A percentile compares a stretch with the other conserved stretches of the same genome.
phyloP scores from a whole-genome alignment of 2,113 vertebrate species.

The Lophura nycthemera region DNA sequence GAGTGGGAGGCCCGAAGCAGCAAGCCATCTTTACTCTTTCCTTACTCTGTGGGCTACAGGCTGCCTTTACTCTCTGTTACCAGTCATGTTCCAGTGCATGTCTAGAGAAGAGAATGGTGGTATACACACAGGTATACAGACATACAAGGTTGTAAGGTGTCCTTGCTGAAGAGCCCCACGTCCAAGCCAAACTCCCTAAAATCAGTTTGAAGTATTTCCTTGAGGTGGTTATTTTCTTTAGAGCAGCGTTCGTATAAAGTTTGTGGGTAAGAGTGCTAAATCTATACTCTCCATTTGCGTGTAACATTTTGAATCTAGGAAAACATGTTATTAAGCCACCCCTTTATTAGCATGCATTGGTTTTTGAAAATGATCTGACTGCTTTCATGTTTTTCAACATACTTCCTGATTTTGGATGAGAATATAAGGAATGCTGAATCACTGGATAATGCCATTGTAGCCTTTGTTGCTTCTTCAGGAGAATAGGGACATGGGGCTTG shows the following conservation, averaged over 20 bases:
- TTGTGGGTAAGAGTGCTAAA: not conserved
- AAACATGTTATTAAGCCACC: not conserved
- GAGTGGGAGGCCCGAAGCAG: not conserved
- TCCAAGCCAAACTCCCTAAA: not conserved
- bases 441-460: not conserved
- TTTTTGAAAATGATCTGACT: not conserved
- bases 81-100: not conserved
- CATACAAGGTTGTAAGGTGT: accelerated
- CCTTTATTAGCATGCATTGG: not conserved
- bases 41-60: not conserved
- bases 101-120: not conserved
- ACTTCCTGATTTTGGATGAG: too few species aligned
- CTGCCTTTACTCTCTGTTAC: not conserved
- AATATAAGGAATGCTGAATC: not conserved
- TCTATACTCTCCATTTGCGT: not conserved
- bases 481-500: not conserved
- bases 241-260: not conserved
- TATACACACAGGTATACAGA: accelerated
- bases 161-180: not conserved
- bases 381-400: not conserved
- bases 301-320: not conserved
- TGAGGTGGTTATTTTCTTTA: not conserved
- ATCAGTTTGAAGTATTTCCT: not conserved
- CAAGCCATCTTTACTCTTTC: not conserved
- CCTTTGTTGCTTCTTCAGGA: not conserved